Conservation (phyloP, 2,888 invertebrate species). For the Drosophila mettleri region DNA sequence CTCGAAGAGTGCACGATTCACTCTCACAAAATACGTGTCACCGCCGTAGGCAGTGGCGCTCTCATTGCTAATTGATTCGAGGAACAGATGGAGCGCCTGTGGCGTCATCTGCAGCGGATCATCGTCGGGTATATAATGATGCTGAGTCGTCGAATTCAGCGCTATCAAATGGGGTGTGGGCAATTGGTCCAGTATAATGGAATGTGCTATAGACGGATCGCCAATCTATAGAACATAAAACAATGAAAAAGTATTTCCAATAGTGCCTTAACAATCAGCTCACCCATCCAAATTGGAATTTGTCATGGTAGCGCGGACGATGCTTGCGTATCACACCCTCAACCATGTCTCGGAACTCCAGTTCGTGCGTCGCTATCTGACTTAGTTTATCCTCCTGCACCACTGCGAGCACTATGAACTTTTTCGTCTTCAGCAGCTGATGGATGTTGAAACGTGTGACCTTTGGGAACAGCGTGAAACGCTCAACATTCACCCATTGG, state of each 20-base stretch:
- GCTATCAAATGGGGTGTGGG: conserved; percentile 94
- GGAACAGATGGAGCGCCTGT: conserved; percentile 86
- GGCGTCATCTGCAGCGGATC: conserved; percentile 92
- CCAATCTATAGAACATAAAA: conserved; percentile 88
- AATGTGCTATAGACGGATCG: conserved; percentile 95
- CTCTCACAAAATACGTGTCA: conserved; percentile 90
- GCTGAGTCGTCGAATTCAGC: conserved; percentile 95
- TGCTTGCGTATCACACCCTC: conserved; percentile 91
- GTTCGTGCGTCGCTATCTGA: conserved; percentile 92
- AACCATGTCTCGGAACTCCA: conserved; percentile 93
- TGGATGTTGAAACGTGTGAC: conserved; percentile 93
- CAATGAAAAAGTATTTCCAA: neutral
- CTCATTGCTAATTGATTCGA: conserved; percentile 88
- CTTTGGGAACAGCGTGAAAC: conserved; percentile 95
- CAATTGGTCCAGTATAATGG: conserved; percentile 94
- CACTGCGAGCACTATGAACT: conserved; percentile 94
- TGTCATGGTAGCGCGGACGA: conserved; percentile 91
- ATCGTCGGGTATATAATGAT: conserved; percentile 95
- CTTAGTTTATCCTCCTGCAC: conserved; percentile 94
- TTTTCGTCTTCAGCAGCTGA: conserved; percentile 93
- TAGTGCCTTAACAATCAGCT: conserved; percentile 33
- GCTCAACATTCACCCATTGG: conserved; percentile 95
- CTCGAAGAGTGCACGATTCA: conserved; percentile 94
- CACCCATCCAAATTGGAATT: conserved; percentile 97
- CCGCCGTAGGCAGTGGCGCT: conserved; percentile 94